Evolutionary conservation across 2,888 invertebrate species (phyloP).

Genomic region (Archips crataeganus): DNA sequence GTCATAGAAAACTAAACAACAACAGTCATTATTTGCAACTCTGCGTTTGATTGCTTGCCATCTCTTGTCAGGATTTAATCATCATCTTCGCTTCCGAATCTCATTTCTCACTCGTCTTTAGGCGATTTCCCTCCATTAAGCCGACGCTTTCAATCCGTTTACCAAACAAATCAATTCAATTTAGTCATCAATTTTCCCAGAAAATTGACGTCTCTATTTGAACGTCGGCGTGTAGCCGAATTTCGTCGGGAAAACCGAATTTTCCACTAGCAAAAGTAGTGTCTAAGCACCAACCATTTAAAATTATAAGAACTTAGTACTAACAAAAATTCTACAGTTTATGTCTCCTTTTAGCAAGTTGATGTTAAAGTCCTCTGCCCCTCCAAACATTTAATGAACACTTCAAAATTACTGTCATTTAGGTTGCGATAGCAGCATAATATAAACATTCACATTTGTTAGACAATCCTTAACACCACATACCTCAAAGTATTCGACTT

Average conservation of each 20-base stretch:
- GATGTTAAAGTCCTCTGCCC: no score
- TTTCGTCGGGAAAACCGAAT: constrained; percentile 17
- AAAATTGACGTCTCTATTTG: constrained; percentile 43
- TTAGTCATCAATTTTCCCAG: constrained; percentile 52
- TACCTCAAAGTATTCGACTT: no score
- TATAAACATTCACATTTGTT: no score
- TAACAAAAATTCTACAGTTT: no score
- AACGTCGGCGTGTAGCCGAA: constrained; percentile 22
- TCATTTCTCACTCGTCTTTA: constrained; percentile 48
- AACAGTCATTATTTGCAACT: background rate
- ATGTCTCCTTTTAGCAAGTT: no score
- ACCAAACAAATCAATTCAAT: constrained; percentile 56
- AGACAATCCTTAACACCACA: no score
- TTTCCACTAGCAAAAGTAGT: constrained; percentile 6
- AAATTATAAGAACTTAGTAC: no score
- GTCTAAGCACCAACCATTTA: no score
- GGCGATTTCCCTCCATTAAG: constrained; percentile 51
- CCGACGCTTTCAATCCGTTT: constrained; percentile 47
- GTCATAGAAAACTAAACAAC: background rate
- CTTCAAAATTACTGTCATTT: no score
- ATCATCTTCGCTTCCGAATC: constrained; percentile 33
- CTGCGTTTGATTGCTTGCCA: constrained; percentile 19
- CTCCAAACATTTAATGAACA: no score
- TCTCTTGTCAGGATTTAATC: constrained; percentile 33
- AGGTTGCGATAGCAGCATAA: no score